Evolutionary conservation across 2,797 vertebrate genomes (phyloP).

Genomic region (Capromys pilorides): DNA sequence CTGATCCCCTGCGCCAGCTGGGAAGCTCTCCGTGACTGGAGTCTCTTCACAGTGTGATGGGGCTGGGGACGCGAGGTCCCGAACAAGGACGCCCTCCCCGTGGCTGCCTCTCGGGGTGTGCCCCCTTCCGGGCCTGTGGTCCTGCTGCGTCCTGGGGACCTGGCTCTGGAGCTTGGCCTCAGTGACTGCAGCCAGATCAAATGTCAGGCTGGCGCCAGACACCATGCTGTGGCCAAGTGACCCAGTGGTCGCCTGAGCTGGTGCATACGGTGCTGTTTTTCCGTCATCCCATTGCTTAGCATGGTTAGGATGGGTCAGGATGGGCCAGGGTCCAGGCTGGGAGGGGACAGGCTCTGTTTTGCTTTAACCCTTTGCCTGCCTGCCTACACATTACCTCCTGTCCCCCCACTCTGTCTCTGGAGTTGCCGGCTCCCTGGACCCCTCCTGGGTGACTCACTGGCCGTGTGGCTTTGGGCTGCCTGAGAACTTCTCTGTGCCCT

Average conservation of each 20-base stretch:
- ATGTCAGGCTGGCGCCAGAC: background rate
- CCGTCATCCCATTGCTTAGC: background rate
- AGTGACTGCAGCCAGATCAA: background rate
- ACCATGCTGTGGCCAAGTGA: background rate
- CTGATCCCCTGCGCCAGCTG: background rate
- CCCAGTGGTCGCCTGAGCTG: background rate
- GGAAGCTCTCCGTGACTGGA: background rate
- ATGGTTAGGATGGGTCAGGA: background rate
- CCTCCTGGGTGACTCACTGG: background rate
- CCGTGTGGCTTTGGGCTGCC: background rate
- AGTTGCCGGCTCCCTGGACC: background rate
- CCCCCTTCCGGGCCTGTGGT: background rate
- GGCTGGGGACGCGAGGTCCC: background rate
- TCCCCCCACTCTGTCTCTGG: background rate
- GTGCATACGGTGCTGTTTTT: background rate
- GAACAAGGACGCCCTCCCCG: fast-evolving
- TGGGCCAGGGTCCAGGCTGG: background rate
- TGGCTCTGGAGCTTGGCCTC: background rate
- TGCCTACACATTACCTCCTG: fast-evolving
- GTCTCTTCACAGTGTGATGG: background rate
- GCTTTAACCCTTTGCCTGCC: background rate
- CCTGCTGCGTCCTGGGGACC: background rate
- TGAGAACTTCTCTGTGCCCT: background rate
- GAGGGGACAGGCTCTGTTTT: background rate
- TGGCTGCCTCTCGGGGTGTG: background rate